Conservation (phyloP, 2,888 invertebrate genomes). For the Drosophila limbata region DNA sequence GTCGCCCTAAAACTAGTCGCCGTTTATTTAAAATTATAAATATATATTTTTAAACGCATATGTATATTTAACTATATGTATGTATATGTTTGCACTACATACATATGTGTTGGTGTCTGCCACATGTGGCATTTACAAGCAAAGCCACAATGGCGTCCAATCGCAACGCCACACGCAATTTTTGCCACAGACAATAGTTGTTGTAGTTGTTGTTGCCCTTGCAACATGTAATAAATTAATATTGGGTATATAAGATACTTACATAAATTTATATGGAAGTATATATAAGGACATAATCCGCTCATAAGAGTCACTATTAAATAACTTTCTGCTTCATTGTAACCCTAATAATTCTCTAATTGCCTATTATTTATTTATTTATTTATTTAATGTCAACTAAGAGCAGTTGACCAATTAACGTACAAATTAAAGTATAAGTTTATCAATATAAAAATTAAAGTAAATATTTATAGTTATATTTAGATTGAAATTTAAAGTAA, state of each 20-base stretch:
- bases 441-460: too few species aligned
- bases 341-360: neutral
- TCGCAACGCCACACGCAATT: conserved; percentile 48
- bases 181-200: conserved; percentile 4
- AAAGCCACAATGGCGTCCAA: conserved; percentile 70
- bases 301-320: too few species aligned
- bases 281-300: too few species aligned
- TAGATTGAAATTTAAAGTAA: too few species aligned
- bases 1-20: conserved; percentile 61
- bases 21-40: conserved; percentile 61
- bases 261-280: too few species aligned
- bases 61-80: conserved; percentile 2
- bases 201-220: conserved; percentile 11
- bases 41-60: neutral
- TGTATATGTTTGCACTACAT: neutral
- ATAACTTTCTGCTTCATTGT: too few species aligned
- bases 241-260: too few species aligned
- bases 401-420: too few species aligned
- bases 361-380: too few species aligned
- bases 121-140: conserved; percentile 49
- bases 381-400: too few species aligned
- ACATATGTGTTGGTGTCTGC: conserved; percentile 10
- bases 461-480: too few species aligned
- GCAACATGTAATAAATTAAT: neutral
- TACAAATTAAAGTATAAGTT: too few species aligned